Evolutionary conservation across 2,888 invertebrate species (phyloP).

Genomic region (Eristalinus aeneus): DNA sequence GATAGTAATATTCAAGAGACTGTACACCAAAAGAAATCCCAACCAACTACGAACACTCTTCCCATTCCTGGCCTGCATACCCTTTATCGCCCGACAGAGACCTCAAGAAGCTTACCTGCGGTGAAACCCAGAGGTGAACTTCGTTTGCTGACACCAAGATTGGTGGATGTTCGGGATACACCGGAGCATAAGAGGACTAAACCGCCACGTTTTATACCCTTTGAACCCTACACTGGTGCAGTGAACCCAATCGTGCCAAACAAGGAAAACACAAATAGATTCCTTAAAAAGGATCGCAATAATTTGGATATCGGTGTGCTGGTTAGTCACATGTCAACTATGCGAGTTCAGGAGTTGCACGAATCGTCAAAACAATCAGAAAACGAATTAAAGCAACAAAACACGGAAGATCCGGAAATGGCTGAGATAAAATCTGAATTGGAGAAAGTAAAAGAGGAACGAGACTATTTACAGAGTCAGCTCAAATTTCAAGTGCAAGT

Average conservation of each 20-base stretch:
- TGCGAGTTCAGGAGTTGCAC: constrained; percentile 85
- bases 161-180: constrained; percentile 79
- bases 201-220: constrained; percentile 92
- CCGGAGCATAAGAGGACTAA: constrained; percentile 79
- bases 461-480: constrained; percentile 88
- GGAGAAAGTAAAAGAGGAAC: constrained; percentile 84
- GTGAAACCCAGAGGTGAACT: constrained; percentile 83
- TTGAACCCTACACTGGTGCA: constrained; percentile 93
- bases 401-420: constrained; percentile 63
- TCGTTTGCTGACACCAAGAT: constrained; percentile 84
- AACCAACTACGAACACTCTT: constrained; percentile 56
- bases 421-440: constrained; percentile 73
- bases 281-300: constrained; percentile 79
- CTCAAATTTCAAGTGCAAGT: constrained; percentile 94
- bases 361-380: constrained; percentile 75
- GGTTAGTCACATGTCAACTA: constrained; percentile 87
- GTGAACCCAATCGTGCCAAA: constrained; percentile 88
- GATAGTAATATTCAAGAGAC: constrained; percentile 75
- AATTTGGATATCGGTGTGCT: constrained; percentile 86
- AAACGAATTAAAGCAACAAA: constrained; percentile 63
- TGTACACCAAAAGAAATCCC: constrained; percentile 70
- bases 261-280: constrained; percentile 74
- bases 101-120: constrained; percentile 79
- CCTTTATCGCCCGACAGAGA: constrained; percentile 75
- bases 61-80: constrained; percentile 76